Conservation (phyloP, 2,797 vertebrate species). For the Tympanoctomys barrerae region DNA sequence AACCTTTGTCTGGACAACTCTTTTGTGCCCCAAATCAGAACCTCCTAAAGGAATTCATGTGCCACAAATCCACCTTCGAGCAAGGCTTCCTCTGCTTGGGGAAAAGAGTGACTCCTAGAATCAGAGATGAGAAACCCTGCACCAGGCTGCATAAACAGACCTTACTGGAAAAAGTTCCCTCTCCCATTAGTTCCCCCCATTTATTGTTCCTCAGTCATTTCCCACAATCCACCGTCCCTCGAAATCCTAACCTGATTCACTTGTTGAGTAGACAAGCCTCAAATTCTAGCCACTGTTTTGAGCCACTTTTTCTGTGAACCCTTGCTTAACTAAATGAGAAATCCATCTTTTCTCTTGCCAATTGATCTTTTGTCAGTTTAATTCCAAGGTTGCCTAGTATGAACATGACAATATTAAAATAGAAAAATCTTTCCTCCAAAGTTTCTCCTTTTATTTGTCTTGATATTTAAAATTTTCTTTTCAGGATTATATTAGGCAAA, state of each 20-base stretch:
- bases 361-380: neutral
- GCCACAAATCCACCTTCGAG: neutral
- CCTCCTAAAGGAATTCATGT: neutral
- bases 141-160: neutral
- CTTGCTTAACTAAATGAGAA: neutral
- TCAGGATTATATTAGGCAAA: constrained; percentile 11
- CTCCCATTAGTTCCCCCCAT: neutral
- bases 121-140: neutral
- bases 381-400: neutral
- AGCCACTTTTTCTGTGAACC: constrained; percentile 10
- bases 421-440: neutral
- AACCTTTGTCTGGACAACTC: neutral
- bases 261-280: neutral
- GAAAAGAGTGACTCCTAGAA: neutral
- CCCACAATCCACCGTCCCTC: neutral
- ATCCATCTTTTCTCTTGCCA: neutral
- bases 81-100: neutral
- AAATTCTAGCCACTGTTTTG: neutral
- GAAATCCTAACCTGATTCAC: neutral
- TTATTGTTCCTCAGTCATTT: neutral
- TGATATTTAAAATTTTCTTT: neutral
- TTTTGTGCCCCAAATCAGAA: neutral
- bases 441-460: constrained; percentile 12
- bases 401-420: neutral
- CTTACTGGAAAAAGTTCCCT: neutral